Evolutionary conservation across 1,140 invertebrate genomes (phyloP).

Genomic region (Sitophilus oryzae): DNA sequence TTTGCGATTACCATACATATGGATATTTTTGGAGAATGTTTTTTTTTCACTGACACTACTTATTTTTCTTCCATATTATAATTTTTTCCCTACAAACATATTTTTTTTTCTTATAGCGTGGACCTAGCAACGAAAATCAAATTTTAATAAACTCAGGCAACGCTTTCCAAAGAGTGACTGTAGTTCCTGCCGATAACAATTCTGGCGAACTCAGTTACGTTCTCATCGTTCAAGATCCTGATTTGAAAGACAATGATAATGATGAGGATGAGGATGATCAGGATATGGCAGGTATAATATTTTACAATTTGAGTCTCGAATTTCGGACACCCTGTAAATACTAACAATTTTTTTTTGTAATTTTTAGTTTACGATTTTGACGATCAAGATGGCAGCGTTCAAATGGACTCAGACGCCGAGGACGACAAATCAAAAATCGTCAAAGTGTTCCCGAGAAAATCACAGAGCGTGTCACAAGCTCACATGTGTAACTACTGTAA

Average conservation of each 20-base stretch:
- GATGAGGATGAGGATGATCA: slow-evolving; percentile 56
- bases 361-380: slow-evolving; percentile 66
- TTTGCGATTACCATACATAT: no score
- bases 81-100: background rate
- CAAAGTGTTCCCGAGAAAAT: slow-evolving; percentile 63
- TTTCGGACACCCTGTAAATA: background rate
- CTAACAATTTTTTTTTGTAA: slow-evolving; percentile 1
- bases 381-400: slow-evolving; percentile 51
- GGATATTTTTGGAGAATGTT: no score
- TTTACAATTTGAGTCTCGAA: background rate
- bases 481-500: slow-evolving; percentile 87
- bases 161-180: slow-evolving; percentile 76
- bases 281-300: slow-evolving; percentile 47
- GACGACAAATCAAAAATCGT: slow-evolving; percentile 66
- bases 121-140: slow-evolving; percentile 41
- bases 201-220: slow-evolving; percentile 85
- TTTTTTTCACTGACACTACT: no score
- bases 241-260: slow-evolving; percentile 54
- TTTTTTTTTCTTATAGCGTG: background rate
- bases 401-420: slow-evolving; percentile 58
- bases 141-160: slow-evolving; percentile 55
- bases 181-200: slow-evolving; percentile 75
- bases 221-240: slow-evolving; percentile 74
- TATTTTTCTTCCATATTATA: background rate
- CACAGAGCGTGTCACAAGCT: slow-evolving; percentile 61